These are phyloP conservation scores for Orthosia cruda DNA, from an alignment of 2,888 invertebrate species.

Conservation along the genomic window DNA sequence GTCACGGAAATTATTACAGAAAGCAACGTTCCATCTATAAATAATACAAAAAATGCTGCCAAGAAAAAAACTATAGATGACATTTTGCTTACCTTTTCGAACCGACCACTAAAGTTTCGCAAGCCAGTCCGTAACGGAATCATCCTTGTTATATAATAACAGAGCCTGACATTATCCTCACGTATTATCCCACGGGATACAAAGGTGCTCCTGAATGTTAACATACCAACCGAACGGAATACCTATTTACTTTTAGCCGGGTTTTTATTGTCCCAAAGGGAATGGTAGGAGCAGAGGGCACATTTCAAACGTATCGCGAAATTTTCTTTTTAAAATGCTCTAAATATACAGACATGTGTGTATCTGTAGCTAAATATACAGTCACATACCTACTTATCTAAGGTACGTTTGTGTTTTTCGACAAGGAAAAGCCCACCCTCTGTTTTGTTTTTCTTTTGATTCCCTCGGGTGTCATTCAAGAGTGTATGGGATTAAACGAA, in stretches of 20 bases:
- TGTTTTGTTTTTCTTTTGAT: conserved; percentile 30
- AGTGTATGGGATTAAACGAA: conserved; percentile 32
- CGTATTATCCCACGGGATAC: conserved; percentile 70
- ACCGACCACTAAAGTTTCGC: conserved; percentile 43
- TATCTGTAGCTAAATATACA: background rate
- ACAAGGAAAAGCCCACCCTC: conserved; percentile 33
- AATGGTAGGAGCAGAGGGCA: conserved; percentile 51
- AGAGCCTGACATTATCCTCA: conserved; percentile 69
- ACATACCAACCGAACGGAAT: conserved; percentile 70
- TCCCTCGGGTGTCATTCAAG: conserved; percentile 41
- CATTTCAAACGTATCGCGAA: conserved; percentile 64
- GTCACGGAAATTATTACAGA: background rate
- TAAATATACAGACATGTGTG: conserved; percentile 26
- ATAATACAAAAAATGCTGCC: conserved; percentile 5
- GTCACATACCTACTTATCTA: background rate
- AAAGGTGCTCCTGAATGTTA: conserved; percentile 71
- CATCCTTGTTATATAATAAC: conserved; percentile 67
- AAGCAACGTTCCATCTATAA: conserved; percentile 10
- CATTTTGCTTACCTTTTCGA: conserved; percentile 36
- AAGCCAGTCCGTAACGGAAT: conserved; percentile 57
- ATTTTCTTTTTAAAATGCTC: conserved; percentile 61
- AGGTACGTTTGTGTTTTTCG: conserved; percentile 12
- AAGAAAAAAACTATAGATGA: conserved; percentile 24
- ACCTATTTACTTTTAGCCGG: conserved; percentile 71
- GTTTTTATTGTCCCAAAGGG: conserved; percentile 66